Evolutionary conservation across 2,888 invertebrate genomes (phyloP), one percentile per base, ranked within the genome.

Genomic region (Trissoscelio sp.): DNA sequence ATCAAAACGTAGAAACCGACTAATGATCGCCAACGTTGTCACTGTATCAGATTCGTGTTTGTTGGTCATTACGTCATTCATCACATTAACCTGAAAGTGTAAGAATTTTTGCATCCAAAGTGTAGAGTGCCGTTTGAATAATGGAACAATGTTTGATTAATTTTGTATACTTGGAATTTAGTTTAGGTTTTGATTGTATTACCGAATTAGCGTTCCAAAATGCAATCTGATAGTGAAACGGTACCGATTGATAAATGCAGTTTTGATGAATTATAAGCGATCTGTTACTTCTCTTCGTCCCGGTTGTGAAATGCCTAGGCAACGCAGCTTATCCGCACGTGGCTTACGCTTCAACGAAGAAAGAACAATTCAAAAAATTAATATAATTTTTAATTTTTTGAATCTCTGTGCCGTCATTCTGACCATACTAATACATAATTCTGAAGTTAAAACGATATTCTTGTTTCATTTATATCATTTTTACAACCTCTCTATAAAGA

Each of bases 201-300:
- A 3, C 28, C 37, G 24, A 70, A 70, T 11, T 4, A n/a, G 1
- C 3, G 9, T 20, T 16, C 60, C 53, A 51, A 69, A 72, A 4
- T 28, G 62, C 64, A 81, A 86, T 86, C 85, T 85, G 83, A 84
- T 82, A 84, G 85, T 84, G 83, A 84, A 81, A 82, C 87, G 84
- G 64, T 87, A 85, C 74, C 85, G 82, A 87, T 87, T 87, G 85
- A 87, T 87, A 88, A 88, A 88, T 89, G 86, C 87, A 89, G 89
- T 88, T 89, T 88, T 88, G 87, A 90, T 91, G 89, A 90, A 90
- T 90, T 87, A 86, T 88, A 88, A 89, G 89, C 89, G 87, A 89
- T 88, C 88, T 87, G 87, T 87, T 85, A 83, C 85, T 88, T 87
- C 85, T 88, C 86, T 88, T 77, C 86, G 86, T 88, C 86, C 88